Conservation (phyloP, 2,888 invertebrate species). For the Clusia tigrina region DNA sequence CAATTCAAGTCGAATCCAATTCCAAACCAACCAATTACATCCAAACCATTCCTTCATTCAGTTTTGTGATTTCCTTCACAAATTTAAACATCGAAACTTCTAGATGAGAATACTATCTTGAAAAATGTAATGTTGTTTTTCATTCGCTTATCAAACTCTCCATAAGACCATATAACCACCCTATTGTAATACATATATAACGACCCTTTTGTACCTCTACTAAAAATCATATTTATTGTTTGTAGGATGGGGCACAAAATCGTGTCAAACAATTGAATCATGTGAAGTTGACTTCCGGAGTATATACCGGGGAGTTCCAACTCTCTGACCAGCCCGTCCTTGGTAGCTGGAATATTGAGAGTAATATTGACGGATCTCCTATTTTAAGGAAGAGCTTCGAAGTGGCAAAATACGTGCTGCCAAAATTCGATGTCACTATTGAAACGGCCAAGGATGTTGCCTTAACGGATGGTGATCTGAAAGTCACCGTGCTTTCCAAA, state of each 20-base stretch:
- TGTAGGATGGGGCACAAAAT: slow-evolving; percentile 77
- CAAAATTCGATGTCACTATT: slow-evolving; percentile 88
- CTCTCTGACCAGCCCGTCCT: slow-evolving; percentile 82
- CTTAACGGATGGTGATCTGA: slow-evolving; percentile 79
- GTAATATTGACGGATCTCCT: slow-evolving; percentile 64
- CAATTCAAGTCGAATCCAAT: too few relatives aligned
- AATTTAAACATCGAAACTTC: too few relatives aligned
- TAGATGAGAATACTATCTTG: too few relatives aligned
- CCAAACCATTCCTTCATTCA: too few relatives aligned
- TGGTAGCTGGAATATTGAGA: slow-evolving; percentile 86
- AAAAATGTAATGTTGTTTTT: too few relatives aligned
- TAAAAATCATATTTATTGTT: neutral
- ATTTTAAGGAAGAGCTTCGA: slow-evolving; percentile 54
- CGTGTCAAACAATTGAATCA: slow-evolving; percentile 83
- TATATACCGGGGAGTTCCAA: slow-evolving; percentile 77
- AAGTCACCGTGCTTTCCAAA: slow-evolving; percentile 51
- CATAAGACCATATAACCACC: too few relatives aligned
- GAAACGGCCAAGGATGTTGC: slow-evolving; percentile 82
- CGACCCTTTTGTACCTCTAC: too few relatives aligned
- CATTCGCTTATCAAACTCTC: too few relatives aligned
- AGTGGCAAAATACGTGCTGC: slow-evolving; percentile 87
- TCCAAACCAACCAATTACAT: too few relatives aligned
- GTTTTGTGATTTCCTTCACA: too few relatives aligned
- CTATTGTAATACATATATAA: too few relatives aligned
- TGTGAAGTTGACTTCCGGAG: slow-evolving; percentile 73